phyloP scores from a whole-genome alignment of 1,140 invertebrate species.

The Cherax quadricarinatus region DNA sequence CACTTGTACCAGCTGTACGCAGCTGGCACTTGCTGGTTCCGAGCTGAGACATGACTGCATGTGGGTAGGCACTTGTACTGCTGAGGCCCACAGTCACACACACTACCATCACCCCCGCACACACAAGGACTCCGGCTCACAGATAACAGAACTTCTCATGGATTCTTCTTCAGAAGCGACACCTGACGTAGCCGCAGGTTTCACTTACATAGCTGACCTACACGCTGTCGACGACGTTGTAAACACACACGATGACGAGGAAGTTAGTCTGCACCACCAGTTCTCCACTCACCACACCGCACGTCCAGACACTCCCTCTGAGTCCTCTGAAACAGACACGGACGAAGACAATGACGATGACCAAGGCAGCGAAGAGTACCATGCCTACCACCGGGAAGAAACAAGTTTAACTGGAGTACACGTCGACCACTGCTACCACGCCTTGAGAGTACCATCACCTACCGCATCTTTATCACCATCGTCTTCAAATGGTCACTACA shows the following conservation, averaged over 20 bases:
- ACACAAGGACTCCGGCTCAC: constrained; percentile 39
- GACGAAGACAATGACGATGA: constrained; percentile 75
- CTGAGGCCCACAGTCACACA: constrained; percentile 66
- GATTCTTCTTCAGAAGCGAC: neutral
- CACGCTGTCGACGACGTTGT: constrained; percentile 61
- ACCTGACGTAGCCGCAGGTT: constrained; percentile 30
- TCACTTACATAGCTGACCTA: constrained; percentile 46
- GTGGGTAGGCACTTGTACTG: constrained; percentile 81
- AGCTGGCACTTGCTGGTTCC: constrained; percentile 66
- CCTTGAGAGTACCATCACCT: constrained; percentile 75
- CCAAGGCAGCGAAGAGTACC: neutral
- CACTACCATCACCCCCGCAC: constrained; percentile 21
- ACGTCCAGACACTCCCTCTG: constrained; percentile 58
- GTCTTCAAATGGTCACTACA: constrained; percentile 73
- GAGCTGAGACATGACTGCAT: constrained; percentile 82
- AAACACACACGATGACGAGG: constrained; percentile 24
- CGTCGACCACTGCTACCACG: constrained; percentile 85
- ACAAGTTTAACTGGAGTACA: constrained; percentile 73
- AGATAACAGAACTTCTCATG: constrained; percentile 22
- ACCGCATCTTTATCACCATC: constrained; percentile 64
- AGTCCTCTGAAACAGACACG: constrained; percentile 74
- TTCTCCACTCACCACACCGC: neutral
- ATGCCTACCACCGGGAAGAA: neutral
- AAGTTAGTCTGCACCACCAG: neutral
- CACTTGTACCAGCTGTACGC: constrained; percentile 47